Base-by-base conservation (phyloP, 2,113 vertebrate genomes). In the Piaya cayana region DNA sequence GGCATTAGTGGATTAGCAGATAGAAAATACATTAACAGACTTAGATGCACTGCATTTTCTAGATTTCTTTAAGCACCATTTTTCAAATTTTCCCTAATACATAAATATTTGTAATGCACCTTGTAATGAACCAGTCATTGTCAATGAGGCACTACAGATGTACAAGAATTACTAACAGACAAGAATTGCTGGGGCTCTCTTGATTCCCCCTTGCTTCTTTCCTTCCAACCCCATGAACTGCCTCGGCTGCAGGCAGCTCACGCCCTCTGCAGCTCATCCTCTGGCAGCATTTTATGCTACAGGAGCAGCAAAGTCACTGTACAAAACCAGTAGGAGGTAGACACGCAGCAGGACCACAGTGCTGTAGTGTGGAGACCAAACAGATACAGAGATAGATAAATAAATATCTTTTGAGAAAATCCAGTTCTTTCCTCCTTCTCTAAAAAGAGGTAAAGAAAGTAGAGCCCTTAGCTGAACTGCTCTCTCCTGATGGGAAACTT, bases 111-210 rank as follows among this genome's bases (percentile, higher is more conserved):
- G 26, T 36, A 77, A 59, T 19, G 21, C 14, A 22, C 19, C 55
- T 78, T 58, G n/a, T 43, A 74, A 39, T 55, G 14, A 84, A 37
- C 20, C 1, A 2, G 12, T 71, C 26, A 7, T 17, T 36, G 11
- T 32, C 23, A 58, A 23, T 12, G 36, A 72, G 9, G 13, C 19
- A 23, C 53, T 56, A 69, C 15, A 65, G 32, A 58, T 30, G n/a
- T 9, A 62, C 0, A 53, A 70, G 16, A 16, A 21, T 58, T 56
- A 72, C 13, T 65, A 29, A 62, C 37, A n/a, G 6, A 59, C 0
- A 53, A 68, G 22, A 39, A 65, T 19, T 34, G 82, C 23, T 17
- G 18, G 32, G 20, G 15, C 3, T 34, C 39, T 81, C 6, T n/a
- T 21, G 18, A 71, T 42, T 80, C 29, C 4, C 55, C 20, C 60